Conservation (phyloP, 2,113 vertebrate species). For the Gopherus evgoodei region DNA sequence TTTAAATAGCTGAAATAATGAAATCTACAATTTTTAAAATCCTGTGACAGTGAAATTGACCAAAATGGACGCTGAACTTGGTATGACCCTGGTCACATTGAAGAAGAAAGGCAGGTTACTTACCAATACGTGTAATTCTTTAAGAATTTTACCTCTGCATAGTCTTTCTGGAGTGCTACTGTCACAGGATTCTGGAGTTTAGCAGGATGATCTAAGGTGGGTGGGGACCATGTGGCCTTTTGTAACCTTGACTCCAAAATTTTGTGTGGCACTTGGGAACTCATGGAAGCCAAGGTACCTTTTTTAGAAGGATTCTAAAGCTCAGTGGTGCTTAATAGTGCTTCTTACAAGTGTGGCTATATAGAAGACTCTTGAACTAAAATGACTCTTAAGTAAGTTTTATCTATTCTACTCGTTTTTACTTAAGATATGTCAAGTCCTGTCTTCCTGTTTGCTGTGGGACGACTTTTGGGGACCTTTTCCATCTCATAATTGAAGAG, state of each 20-base stretch:
- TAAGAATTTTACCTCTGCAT: not conserved
- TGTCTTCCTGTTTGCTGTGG: not conserved
- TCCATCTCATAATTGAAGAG: not conserved
- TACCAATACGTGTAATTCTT: no score
- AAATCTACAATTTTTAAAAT: no score
- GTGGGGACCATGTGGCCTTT: not conserved
- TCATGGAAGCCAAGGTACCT: not conserved
- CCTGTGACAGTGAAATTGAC: no score
- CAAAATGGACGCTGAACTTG: no score
- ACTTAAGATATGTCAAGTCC: not conserved
- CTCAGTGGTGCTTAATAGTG: not conserved
- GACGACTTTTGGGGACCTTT: not conserved
- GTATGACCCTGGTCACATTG: no score
- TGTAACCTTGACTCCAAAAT: not conserved
- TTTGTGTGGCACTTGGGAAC: not conserved
- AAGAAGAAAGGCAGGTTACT: no score
- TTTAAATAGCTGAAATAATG: no score
- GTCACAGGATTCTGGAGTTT: not conserved
- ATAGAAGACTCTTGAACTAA: not conserved
- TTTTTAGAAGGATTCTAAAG: not conserved
- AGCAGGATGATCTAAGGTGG: accelerated
- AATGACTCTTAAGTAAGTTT: not conserved
- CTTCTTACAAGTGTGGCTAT: not conserved
- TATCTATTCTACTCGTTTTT: accelerated
- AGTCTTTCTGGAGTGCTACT: not conserved